Conservation (phyloP, 2,797 vertebrate genomes). For the Pteropus rufus region DNA sequence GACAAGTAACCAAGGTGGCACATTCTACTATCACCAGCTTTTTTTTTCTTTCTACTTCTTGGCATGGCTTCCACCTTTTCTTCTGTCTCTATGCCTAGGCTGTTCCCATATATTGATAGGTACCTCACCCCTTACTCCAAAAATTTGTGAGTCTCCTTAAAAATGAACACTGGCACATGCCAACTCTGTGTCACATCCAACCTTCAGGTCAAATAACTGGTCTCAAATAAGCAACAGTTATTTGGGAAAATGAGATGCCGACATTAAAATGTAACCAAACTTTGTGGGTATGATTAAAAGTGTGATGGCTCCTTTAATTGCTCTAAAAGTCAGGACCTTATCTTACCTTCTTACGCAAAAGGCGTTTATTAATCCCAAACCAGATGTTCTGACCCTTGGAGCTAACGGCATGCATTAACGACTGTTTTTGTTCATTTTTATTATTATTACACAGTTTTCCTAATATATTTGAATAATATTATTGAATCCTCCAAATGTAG, state of each 20-base stretch:
- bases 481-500: constrained; percentile 9
- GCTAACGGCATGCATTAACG: neutral
- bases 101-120: neutral
- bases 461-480: neutral
- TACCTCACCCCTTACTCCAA: neutral
- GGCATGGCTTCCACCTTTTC: neutral
- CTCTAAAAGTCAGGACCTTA: neutral
- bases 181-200: neutral
- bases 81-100: neutral
- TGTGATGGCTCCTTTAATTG: neutral
- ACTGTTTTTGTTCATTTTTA: neutral
- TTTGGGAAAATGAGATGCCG: constrained; percentile 19
- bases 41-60: neutral
- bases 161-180: neutral
- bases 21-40: neutral
- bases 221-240: neutral
- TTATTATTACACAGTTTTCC: constrained; percentile 15
- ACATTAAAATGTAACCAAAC: constrained; percentile 17
- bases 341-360: constrained; percentile 28
- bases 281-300: neutral
- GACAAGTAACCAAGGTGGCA: neutral
- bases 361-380: constrained; percentile 17
- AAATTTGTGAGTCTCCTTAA: neutral
- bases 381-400: neutral
- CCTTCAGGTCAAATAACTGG: neutral